These are phyloP conservation scores for Pachypeltis micranthus DNA, from an alignment of 1,140 invertebrate genomes.

Conservation along the genomic window DNA sequence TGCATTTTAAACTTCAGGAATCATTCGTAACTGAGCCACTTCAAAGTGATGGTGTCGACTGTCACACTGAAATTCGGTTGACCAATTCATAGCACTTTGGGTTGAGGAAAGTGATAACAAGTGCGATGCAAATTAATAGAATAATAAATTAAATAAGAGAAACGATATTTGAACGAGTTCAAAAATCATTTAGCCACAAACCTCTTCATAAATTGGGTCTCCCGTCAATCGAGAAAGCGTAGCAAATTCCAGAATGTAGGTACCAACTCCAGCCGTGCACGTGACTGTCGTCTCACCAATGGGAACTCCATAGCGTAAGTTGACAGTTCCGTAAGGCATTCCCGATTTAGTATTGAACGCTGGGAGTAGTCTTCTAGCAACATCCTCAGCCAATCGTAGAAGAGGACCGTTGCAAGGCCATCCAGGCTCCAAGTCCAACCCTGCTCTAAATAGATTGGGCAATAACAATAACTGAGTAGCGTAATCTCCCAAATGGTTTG, in stretches of 20 bases:
- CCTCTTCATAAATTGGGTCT: slow-evolving; percentile 86
- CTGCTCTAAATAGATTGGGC: slow-evolving; percentile 45
- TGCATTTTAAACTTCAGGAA: too few species aligned
- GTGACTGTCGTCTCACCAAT: slow-evolving; percentile 90
- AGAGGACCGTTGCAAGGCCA: slow-evolving; percentile 97
- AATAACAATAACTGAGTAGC: too few species aligned
- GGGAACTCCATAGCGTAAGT: slow-evolving; percentile 84
- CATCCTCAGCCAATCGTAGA: slow-evolving; percentile 83
- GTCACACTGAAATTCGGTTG: too few species aligned
- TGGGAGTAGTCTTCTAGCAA: slow-evolving; percentile 75
- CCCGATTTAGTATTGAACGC: slow-evolving; percentile 84
- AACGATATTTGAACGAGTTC: neutral
- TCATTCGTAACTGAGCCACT: too few species aligned
- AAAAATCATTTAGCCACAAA: slow-evolving; percentile 28
- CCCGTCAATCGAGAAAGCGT: slow-evolving; percentile 88
- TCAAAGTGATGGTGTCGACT: too few species aligned
- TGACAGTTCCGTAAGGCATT: slow-evolving; percentile 98
- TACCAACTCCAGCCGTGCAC: slow-evolving; percentile 95
- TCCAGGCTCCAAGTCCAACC: slow-evolving; percentile 71
- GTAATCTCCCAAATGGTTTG: too few species aligned
- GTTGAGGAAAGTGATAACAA: too few species aligned
- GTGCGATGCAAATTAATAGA: too few species aligned
- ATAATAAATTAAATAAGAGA: too few species aligned
- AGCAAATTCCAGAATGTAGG: slow-evolving; percentile 95
- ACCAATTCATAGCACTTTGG: too few species aligned